Evolutionary conservation across 1,140 invertebrate species (phyloP).

Genomic region (Belonocnema kinseyi): DNA sequence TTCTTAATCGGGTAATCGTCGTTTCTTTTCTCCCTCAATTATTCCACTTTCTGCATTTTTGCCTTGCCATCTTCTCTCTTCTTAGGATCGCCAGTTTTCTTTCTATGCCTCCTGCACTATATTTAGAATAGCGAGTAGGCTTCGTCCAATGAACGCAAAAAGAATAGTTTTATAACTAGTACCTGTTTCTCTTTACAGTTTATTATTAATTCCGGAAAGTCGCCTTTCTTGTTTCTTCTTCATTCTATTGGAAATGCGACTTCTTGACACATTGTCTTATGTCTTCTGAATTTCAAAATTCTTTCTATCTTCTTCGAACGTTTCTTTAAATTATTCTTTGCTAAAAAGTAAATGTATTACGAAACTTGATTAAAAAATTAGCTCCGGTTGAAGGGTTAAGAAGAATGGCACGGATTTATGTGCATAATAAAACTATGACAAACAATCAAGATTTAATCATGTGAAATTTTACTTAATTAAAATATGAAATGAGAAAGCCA

Average conservation of each 20-base stretch:
- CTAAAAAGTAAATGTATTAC: not conserved
- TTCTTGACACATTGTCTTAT: constrained; percentile 1
- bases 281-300: not conserved
- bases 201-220: constrained; percentile 30
- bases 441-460: too few species aligned
- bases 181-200: constrained; percentile 29
- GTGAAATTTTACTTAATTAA: too few species aligned
- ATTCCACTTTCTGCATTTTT: constrained; percentile 31
- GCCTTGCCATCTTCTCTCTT: constrained; percentile 26
- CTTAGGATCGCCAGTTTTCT: constrained; percentile 27
- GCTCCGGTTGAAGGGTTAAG: too few species aligned
- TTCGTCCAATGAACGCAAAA: constrained; percentile 29
- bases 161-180: constrained; percentile 31
- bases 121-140: constrained; percentile 13
- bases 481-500: too few species aligned
- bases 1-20: constrained; percentile 31
- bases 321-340: not conserved
- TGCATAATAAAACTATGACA: too few species aligned
- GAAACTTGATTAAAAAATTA: too few species aligned
- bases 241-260: not conserved
- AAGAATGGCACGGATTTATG: too few species aligned
- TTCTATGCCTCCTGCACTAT: constrained; percentile 28
- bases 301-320: not conserved
- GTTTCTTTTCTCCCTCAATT: constrained; percentile 29
- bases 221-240: constrained; percentile 21